Conservation (phyloP, 2,797 vertebrate genomes). For the Stomatorhinus walkeri region DNA sequence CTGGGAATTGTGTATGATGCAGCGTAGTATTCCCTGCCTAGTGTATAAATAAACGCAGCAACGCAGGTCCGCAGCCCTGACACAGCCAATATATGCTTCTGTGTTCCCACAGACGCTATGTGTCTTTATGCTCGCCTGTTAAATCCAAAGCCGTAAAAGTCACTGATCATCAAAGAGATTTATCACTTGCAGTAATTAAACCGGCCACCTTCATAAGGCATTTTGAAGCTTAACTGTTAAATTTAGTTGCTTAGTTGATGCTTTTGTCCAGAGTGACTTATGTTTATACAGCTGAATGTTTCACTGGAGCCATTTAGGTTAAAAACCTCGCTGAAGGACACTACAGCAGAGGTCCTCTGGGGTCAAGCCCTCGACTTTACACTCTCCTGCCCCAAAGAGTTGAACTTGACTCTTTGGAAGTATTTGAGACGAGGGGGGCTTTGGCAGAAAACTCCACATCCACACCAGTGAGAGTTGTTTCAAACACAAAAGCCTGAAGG, state of each 20-base stretch:
- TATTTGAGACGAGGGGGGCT: neutral
- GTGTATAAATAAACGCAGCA: neutral
- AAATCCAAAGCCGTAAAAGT: slow-evolving; percentile 3
- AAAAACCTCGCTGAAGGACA: neutral
- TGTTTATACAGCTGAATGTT: slow-evolving; percentile 1
- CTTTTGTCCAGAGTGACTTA: neutral
- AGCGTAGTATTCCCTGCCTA: neutral
- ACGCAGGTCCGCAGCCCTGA: neutral
- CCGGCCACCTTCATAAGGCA: slow-evolving; percentile 7
- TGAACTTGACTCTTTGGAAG: neutral
- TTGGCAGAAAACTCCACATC: neutral
- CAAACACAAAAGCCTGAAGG: neutral
- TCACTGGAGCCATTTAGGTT: neutral
- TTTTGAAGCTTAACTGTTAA: slow-evolving; percentile 13
- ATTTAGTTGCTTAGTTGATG: slow-evolving; percentile 12
- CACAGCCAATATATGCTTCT: neutral
- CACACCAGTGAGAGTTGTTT: neutral
- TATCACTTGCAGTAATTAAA: slow-evolving; percentile 6
- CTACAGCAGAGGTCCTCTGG: neutral
- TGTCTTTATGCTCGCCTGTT: slow-evolving; percentile 1
- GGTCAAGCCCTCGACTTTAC: neutral
- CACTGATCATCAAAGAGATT: slow-evolving; percentile 6
- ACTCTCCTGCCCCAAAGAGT: neutral
- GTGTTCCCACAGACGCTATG: neutral
- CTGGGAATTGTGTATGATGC: neutral